Base-by-base conservation (phyloP, 2,797 vertebrate species). In the Odontamblyopus rebecca region DNA sequence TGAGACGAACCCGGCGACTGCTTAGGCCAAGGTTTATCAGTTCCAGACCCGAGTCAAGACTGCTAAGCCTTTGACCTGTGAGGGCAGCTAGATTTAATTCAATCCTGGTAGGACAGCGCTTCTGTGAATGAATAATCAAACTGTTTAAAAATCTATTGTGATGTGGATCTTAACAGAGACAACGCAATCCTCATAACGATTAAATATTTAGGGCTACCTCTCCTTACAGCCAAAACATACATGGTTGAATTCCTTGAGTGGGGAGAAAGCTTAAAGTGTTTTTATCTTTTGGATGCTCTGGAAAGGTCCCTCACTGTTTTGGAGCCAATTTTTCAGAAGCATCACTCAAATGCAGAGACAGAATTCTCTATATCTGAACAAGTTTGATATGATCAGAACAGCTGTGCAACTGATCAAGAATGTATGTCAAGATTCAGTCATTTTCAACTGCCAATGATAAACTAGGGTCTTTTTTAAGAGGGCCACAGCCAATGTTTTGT, bases 61-160 rank as follows among this genome's bases (percentile, higher is more conserved):
- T n/a, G 29, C 65, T 54, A 67, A 67, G 65, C 48, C 65, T 53
- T 15, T 67, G 48, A 54, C 65, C 65, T 67, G 48, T 53, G 29
- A 67, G 65, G 50, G 29, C 65, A 67, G 27, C 44, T 4, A 30
- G 16, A 67, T 51, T 32, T 53, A 3, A 19, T 53, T 67, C 65
- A 67, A 53, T 67, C 15, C 57, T 9, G 50, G 9, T n/a, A 32
- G 16, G 19, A 62, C 3, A 2, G 48, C 12, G 0, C 4, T 13
- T 53, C 18, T 12, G 19, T 67, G 27, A 67, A 19, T 32, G 16
- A 66, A 51, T 51, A 66, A 16, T 23, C 60, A 23, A 23, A 23
- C 51, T 19, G 61, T 38, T 19, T 62, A n/a, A 64, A 64, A 26
- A 11, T 62, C 30, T 6, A 18, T 18, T 7, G 27, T 61, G 59